Evolutionary conservation across 37 sponge, comb jelly and placozoan species (phyloP).

Genomic region (Theonella swinhoei): DNA sequence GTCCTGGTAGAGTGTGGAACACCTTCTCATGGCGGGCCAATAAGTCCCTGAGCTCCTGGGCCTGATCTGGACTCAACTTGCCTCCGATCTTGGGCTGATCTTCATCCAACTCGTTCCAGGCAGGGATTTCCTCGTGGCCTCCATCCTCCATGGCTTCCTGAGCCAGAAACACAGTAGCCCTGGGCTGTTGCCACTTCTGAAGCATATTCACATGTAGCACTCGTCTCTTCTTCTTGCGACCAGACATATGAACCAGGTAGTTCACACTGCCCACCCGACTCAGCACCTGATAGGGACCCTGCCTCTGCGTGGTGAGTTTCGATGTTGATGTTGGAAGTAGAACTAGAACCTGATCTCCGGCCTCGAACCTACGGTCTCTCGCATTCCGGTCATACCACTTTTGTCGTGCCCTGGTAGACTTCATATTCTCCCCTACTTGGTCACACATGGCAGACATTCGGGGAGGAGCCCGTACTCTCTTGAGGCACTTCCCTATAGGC

Average conservation of each 20-base stretch:
- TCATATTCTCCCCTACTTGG: too few relatives aligned
- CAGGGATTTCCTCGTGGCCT: not conserved
- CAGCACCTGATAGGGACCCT: too few relatives aligned
- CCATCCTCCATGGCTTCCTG: not conserved
- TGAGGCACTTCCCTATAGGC: too few relatives aligned
- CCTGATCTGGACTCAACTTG: not conserved
- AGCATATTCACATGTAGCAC: conserved; percentile 10
- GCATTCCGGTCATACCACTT: too few relatives aligned
- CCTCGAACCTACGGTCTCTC: too few relatives aligned
- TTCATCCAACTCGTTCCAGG: not conserved
- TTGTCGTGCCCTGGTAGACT: too few relatives aligned
- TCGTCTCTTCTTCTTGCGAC: not conserved
- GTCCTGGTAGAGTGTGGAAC: not conserved
- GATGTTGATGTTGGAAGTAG: too few relatives aligned
- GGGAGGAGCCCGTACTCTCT: too few relatives aligned
- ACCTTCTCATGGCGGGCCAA: not conserved
- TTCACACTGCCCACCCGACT: too few relatives aligned
- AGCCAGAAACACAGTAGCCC: not conserved
- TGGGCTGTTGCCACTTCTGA: not conserved
- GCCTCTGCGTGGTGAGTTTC: too few relatives aligned
- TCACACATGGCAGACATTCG: too few relatives aligned
- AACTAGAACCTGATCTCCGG: too few relatives aligned
- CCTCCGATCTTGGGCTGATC: not conserved
- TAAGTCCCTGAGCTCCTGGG: not conserved
- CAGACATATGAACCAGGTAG: not conserved